phyloP scores from a whole-genome alignment of 2,113 vertebrate genomes.

The Pseudorhombus dupliciocellatus region DNA sequence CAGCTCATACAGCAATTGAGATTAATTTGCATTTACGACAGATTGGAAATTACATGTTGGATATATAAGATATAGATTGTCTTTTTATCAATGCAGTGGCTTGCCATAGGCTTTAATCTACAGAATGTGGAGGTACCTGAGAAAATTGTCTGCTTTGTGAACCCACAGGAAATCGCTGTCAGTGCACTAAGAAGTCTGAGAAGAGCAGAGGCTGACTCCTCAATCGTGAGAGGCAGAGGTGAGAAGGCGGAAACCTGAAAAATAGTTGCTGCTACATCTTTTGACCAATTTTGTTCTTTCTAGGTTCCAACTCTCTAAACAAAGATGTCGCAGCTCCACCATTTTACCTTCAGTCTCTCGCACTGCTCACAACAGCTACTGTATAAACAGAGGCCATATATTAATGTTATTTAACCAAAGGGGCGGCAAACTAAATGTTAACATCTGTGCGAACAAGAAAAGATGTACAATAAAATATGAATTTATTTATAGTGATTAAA shows the following conservation, averaged over 20 bases:
- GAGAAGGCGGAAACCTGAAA: not conserved
- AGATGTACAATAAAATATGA: slow-evolving; percentile 74
- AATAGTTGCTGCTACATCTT: not conserved
- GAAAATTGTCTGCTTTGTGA: not conserved
- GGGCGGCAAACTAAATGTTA: not conserved
- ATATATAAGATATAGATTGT: too few species aligned
- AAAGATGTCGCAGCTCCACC: not conserved
- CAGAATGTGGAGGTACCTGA: too few species aligned
- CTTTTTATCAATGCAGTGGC: too few species aligned
- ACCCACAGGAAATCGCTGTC: slow-evolving; percentile 14
- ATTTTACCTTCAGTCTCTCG: not conserved
- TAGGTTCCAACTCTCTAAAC: slow-evolving; percentile 10
- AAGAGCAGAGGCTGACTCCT: slow-evolving; percentile 9
- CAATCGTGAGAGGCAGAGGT: slow-evolving; percentile 32
- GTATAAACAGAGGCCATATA: too few species aligned
- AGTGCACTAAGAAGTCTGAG: slow-evolving; percentile 2
- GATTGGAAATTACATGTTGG: too few species aligned
- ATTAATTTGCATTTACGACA: too few species aligned
- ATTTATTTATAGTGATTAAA: slow-evolving; percentile 77
- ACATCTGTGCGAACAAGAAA: not conserved
- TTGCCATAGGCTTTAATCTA: too few species aligned
- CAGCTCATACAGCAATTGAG: not conserved
- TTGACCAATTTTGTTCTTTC: not conserved
- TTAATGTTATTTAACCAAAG: slow-evolving; percentile 4
- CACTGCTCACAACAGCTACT: too few species aligned